These are phyloP conservation scores for Escarpia spicata DNA, from an alignment of 2,888 invertebrate species.

Conservation along the genomic window DNA sequence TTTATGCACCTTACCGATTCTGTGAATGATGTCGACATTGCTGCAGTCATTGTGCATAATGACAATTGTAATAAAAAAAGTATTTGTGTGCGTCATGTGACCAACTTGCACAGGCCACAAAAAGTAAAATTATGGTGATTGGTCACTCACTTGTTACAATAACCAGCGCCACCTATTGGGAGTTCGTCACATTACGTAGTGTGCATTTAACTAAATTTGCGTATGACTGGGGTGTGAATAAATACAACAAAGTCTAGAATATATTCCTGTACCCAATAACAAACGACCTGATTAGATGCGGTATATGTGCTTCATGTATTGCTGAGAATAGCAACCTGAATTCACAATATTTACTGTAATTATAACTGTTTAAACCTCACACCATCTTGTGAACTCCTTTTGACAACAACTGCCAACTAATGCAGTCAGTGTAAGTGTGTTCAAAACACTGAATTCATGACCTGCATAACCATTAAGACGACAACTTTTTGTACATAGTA, in stretches of 20 bases:
- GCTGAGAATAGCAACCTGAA: background rate
- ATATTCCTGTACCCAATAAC: background rate
- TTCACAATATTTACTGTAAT: background rate
- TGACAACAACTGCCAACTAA: background rate
- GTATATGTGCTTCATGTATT: background rate
- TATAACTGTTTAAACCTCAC: background rate
- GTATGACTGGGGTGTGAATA: background rate
- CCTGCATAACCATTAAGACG: background rate
- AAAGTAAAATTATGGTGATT: background rate
- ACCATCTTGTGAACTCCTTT: background rate
- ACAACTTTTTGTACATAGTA: background rate
- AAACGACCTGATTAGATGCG: background rate
- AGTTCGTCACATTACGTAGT: background rate
- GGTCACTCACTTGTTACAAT: too few relatives aligned
- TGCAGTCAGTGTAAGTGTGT: background rate
- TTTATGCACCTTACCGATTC: background rate
- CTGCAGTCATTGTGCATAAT: conserved; percentile 1
- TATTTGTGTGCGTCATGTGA: background rate
- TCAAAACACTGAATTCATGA: background rate
- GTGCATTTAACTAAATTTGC: background rate
- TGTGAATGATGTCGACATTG: background rate
- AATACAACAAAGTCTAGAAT: background rate
- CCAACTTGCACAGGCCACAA: background rate
- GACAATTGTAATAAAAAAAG: background rate
- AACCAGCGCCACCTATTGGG: too few relatives aligned